These are phyloP conservation scores for Anniella stebbinsi DNA, from an alignment of 2,797 vertebrate species.

Conservation along the genomic window DNA sequence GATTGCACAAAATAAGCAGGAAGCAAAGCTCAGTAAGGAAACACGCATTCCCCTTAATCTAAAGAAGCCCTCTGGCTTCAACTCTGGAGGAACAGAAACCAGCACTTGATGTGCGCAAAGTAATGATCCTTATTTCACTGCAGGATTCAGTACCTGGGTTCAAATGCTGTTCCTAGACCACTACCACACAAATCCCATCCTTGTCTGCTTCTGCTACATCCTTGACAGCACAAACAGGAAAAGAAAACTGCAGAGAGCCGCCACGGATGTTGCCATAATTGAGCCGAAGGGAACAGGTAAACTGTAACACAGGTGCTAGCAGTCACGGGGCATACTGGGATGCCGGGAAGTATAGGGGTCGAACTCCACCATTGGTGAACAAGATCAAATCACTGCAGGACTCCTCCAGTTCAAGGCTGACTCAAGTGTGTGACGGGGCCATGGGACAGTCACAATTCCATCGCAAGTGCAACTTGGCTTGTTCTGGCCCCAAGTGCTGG, in stretches of 20 bases:
- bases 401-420: not conserved
- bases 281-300: conserved; percentile 77
- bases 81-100: not conserved
- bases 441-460: not conserved
- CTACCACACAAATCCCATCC: conserved; percentile 89
- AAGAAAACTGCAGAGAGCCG: conserved; percentile 37
- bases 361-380: not conserved
- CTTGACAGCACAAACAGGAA: conserved; percentile 75
- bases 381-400: not conserved
- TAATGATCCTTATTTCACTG: conserved; percentile 25
- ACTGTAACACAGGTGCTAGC: not conserved
- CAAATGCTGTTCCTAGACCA: conserved; percentile 93
- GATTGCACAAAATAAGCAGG: no score
- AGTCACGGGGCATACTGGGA: not conserved
- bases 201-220: conserved; percentile 89
- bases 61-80: not conserved
- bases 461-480: not conserved
- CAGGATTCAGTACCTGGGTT: conserved; percentile 90
- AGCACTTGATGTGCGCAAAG: not conserved
- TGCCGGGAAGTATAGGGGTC: not conserved
- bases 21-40: no score
- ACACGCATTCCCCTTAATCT: no score
- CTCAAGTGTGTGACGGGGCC: not conserved
- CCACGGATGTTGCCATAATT: conserved; percentile 64
- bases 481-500: not conserved